Evolutionary conservation across 2,113 vertebrate species (phyloP).

Genomic region (Barnardius zonarius): DNA sequence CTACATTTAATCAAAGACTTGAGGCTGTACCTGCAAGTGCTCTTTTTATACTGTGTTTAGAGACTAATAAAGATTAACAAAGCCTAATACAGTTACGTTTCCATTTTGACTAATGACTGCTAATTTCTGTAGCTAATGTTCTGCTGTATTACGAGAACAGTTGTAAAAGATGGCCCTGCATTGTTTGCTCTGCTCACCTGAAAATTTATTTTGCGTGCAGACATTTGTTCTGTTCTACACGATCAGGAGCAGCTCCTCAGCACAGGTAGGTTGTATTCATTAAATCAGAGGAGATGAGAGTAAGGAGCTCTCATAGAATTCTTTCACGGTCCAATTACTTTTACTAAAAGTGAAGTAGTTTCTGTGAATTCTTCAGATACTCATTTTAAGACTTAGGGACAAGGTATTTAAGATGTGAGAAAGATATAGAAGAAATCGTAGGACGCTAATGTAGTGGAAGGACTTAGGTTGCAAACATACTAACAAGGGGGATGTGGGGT

Average conservation of each 20-base stretch:
- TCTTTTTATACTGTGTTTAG: not conserved
- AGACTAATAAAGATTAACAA: constrained; percentile 11
- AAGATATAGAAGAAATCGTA: not conserved
- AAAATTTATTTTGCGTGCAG: not conserved
- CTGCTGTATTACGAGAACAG: not conserved
- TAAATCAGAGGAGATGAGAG: not conserved
- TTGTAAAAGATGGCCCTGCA: not conserved
- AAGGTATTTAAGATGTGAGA: not conserved
- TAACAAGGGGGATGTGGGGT: not conserved
- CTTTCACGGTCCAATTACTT: not conserved
- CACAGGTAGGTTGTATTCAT: not conserved
- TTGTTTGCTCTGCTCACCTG: not conserved
- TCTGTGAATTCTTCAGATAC: not conserved
- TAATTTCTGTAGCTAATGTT: not conserved
- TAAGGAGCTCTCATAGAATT: not conserved
- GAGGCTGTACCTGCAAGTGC: not conserved
- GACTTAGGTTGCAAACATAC: not conserved
- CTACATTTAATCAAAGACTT: not conserved
- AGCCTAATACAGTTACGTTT: not conserved
- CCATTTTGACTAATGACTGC: not conserved
- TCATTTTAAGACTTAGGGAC: not conserved
- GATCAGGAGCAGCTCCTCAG: not conserved
- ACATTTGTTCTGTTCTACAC: not conserved
- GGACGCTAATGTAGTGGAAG: not conserved
- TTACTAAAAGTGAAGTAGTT: not conserved